These are phyloP conservation scores for Hippocampus guttulatus DNA, from an alignment of 2,113 vertebrate genomes.

Conservation along the genomic window DNA sequence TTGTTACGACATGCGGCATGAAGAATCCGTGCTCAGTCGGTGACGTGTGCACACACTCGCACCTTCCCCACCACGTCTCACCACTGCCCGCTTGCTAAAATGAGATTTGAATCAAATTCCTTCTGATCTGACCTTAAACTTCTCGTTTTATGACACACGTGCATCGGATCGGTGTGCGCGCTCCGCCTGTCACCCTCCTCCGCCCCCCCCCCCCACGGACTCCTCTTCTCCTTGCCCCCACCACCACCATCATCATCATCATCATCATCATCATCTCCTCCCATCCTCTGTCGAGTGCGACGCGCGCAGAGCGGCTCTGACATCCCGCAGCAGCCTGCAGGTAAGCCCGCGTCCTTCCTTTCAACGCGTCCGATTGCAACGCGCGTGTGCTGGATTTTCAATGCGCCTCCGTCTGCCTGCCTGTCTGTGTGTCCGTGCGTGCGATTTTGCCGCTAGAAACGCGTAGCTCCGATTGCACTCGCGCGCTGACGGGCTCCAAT, in stretches of 20 bases:
- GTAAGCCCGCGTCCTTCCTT: slow-evolving; percentile 61
- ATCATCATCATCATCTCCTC: slow-evolving; percentile 23
- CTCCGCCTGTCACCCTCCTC: background rate
- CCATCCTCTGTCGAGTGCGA: slow-evolving; percentile 49
- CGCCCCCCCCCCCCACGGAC: background rate
- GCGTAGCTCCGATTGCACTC: background rate
- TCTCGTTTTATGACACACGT: background rate
- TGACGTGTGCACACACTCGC: slow-evolving; percentile 57
- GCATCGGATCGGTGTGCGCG: background rate
- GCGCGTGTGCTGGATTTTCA: slow-evolving; percentile 22
- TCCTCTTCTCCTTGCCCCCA: background rate
- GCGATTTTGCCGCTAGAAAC: background rate
- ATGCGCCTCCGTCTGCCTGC: slow-evolving; percentile 5
- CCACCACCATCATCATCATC: slow-evolving; percentile 4
- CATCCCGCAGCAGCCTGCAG: slow-evolving; percentile 42
- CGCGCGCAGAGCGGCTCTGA: slow-evolving; percentile 50
- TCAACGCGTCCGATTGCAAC: slow-evolving; percentile 4
- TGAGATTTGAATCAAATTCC: background rate
- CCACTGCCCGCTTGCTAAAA: background rate
- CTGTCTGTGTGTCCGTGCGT: too few species aligned
- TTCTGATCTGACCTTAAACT: background rate
- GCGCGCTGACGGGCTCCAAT: background rate
- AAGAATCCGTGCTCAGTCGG: slow-evolving; percentile 61
- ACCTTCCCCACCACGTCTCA: slow-evolving; percentile 10
- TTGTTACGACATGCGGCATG: slow-evolving; percentile 2